Conservation (phyloP, 2,888 invertebrate genomes). For the Lepidonotus clava region DNA sequence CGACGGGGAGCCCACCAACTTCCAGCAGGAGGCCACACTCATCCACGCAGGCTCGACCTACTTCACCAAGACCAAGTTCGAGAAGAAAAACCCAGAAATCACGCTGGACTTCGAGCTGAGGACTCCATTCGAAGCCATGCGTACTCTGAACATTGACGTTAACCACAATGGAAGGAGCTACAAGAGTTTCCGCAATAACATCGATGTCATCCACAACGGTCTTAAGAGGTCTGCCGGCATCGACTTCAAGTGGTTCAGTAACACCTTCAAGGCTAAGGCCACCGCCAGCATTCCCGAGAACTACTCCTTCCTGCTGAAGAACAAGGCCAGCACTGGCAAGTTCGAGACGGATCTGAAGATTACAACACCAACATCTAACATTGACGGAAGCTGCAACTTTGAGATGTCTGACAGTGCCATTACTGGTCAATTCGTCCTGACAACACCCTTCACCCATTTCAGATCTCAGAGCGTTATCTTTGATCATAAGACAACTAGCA, state of each 20-base stretch:
- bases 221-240: slow-evolving; percentile 1
- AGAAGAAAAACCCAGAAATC: slow-evolving; percentile 15
- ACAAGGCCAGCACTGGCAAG: background rate
- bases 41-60: background rate
- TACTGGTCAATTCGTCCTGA: slow-evolving; percentile 19
- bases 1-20: slow-evolving; percentile 39
- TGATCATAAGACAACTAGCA: background rate
- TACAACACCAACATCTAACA: slow-evolving; percentile 19
- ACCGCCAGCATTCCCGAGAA: slow-evolving; percentile 41
- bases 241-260: slow-evolving; percentile 48
- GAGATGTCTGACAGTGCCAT: background rate
- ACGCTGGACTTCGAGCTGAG: slow-evolving; percentile 24
- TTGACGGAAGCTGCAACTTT: slow-evolving; percentile 23
- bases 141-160: slow-evolving; percentile 23
- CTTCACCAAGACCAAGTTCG: slow-evolving; percentile 33
- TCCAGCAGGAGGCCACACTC: slow-evolving; percentile 40
- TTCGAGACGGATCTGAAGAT: slow-evolving; percentile 22
- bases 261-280: slow-evolving; percentile 14
- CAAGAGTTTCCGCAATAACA: slow-evolving; percentile 54
- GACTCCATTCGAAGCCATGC: slow-evolving; percentile 43
- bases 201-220: slow-evolving; percentile 47
- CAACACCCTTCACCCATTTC: slow-evolving; percentile 43
- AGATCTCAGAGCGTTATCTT: slow-evolving; percentile 41
- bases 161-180: slow-evolving; percentile 47
- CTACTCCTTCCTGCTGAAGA: slow-evolving; percentile 1